Evolutionary conservation across 2,888 invertebrate genomes (phyloP).

Genomic region (Drosophila sordidula): DNA sequence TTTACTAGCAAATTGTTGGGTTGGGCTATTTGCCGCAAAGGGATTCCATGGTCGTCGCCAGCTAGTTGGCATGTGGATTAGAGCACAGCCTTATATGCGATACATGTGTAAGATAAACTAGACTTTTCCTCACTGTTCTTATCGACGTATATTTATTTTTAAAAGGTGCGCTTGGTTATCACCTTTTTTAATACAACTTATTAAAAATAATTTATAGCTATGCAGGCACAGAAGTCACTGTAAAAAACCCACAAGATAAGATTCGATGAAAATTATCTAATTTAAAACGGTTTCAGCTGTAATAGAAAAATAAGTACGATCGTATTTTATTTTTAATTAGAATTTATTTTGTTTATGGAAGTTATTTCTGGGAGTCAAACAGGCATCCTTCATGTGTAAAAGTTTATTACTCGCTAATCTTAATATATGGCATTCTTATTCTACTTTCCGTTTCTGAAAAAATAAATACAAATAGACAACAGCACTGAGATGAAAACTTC

Average conservation of each 20-base stretch:
- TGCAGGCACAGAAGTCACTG: constrained; percentile 5
- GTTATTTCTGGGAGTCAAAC: no score
- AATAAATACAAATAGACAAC: no score
- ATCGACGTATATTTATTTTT: constrained; percentile 17
- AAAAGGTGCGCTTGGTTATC: constrained; percentile 13
- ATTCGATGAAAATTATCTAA: constrained; percentile 9
- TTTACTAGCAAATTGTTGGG: no score
- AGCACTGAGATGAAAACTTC: no score
- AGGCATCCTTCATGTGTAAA: no score
- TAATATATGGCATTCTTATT: no score
- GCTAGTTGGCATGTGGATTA: constrained; percentile 22
- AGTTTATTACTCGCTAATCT: no score
- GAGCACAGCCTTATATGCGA: constrained; percentile 5
- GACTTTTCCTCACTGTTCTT: constrained; percentile 14
- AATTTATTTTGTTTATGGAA: neutral
- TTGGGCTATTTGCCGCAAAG: no score
- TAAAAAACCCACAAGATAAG: constrained; percentile 31
- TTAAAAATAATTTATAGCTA: constrained; percentile 43
- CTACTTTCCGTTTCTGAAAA: no score
- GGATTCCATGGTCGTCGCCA: no score
- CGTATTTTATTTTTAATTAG: neutral
- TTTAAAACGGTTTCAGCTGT: constrained; percentile 6
- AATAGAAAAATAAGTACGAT: neutral
- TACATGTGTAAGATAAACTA: constrained; percentile 13
- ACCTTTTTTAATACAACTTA: constrained; percentile 30